A percentile compares a stretch with the other conserved stretches of the same genome.
phyloP scores from a whole-genome alignment of 2,888 invertebrate species.

The Neocrepidodera transversa region DNA sequence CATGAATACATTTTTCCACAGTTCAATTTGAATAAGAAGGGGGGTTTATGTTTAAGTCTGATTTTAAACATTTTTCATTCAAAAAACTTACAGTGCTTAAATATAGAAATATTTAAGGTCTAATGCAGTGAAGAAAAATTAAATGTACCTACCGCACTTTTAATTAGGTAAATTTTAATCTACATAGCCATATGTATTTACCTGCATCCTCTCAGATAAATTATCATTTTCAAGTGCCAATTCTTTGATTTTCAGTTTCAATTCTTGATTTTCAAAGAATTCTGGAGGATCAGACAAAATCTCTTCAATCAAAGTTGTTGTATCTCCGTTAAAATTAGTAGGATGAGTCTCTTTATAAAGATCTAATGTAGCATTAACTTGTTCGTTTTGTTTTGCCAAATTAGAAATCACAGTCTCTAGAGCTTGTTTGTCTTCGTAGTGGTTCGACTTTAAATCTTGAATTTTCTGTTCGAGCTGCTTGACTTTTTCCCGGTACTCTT shows the following conservation, averaged over 20 bases:
- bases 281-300: constrained; percentile 19
- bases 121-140: too few species aligned
- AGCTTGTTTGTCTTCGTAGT: constrained; percentile 33
- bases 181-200: constrained; percentile 9
- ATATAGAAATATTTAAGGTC: too few species aligned
- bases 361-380: constrained; percentile 30
- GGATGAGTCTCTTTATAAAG: constrained; percentile 26
- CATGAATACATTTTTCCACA: too few species aligned
- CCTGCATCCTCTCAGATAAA: constrained; percentile 23
- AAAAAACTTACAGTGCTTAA: too few species aligned
- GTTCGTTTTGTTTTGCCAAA: constrained; percentile 37
- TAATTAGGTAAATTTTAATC: background rate
- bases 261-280: constrained; percentile 31
- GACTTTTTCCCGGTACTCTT: constrained; percentile 38
- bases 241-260: constrained; percentile 33
- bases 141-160: too few species aligned
- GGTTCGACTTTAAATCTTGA: constrained; percentile 30
- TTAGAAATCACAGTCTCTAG: constrained; percentile 37
- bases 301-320: constrained; percentile 30
- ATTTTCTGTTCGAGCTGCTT: constrained; percentile 39
- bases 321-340: constrained; percentile 27
- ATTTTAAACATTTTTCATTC: too few species aligned
- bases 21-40: too few species aligned
- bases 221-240: constrained; percentile 26
- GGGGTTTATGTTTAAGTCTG: too few species aligned